phyloP scores from a whole-genome alignment of 1,140 invertebrate species.

The Leptinotarsa lineolata region DNA sequence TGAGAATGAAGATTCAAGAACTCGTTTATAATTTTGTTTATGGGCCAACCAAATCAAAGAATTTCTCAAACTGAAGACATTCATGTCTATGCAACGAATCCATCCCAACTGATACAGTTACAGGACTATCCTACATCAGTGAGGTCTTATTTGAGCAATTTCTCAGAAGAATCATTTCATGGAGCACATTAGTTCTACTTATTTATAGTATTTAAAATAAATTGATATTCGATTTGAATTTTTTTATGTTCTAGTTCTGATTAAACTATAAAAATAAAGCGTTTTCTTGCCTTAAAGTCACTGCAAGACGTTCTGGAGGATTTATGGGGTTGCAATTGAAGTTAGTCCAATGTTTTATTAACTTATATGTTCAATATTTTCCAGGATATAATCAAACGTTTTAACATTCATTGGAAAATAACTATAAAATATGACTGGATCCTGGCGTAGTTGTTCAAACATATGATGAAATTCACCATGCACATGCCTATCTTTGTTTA shows the following conservation, averaged over 20 bases:
- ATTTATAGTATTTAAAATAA: too few species aligned
- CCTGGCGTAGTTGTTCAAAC: constrained; percentile 9
- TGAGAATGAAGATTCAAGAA: constrained; percentile 56
- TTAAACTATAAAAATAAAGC: too few species aligned
- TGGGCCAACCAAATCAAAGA: not conserved
- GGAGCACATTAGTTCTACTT: not conserved
- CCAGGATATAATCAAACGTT: constrained; percentile 26
- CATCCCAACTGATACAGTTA: not conserved
- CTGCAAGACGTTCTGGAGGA: constrained; percentile 7
- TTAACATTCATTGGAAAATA: constrained; percentile 15
- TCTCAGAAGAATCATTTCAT: not conserved
- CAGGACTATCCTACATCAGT: not conserved
- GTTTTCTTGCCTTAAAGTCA: too few species aligned
- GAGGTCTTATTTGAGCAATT: not conserved
- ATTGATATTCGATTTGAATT: too few species aligned
- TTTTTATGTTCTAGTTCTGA: too few species aligned
- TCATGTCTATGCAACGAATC: not conserved
- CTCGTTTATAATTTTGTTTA: constrained; percentile 13
- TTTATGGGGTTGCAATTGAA: constrained; percentile 8
- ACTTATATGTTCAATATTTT: constrained; percentile 11
- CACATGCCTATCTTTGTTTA: constrained; percentile 6
- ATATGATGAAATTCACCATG: constrained; percentile 22
- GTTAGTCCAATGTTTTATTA: constrained; percentile 22
- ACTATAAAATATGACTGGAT: constrained; percentile 14
- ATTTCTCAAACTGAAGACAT: not conserved